Percentiles rank a stretch among this genome's conserved stretches.
phyloP scores from a whole-genome alignment of 1,140 invertebrate genomes.

The Panagrolaimus sp. region DNA sequence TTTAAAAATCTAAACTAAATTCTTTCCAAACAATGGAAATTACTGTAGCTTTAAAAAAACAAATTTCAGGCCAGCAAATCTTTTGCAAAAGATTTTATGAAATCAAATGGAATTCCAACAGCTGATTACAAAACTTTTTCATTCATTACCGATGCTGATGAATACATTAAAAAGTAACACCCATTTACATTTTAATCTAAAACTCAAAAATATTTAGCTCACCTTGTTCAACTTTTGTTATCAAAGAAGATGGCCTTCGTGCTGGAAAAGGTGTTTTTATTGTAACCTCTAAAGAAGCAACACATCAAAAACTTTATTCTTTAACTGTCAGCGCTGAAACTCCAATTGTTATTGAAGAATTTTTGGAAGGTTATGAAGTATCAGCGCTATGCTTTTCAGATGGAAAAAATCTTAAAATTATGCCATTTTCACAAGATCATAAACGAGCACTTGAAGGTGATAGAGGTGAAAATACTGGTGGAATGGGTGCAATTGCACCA shows the following conservation, averaged over 20 bases:
- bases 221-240: constrained; percentile 66
- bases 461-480: constrained; percentile 88
- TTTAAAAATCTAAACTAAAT: too few relatives aligned
- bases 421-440: constrained; percentile 90
- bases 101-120: constrained; percentile 77
- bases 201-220: constrained; percentile 54
- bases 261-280: constrained; percentile 82
- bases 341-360: constrained; percentile 79
- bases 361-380: constrained; percentile 83
- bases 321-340: constrained; percentile 77
- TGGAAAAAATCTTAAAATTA: constrained; percentile 71
- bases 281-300: constrained; percentile 17
- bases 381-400: constrained; percentile 86
- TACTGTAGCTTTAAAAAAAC: too few relatives aligned
- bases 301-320: constrained; percentile 53
- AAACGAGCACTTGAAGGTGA: constrained; percentile 81
- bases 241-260: constrained; percentile 88
- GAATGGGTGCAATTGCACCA: constrained; percentile 94
- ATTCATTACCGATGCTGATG: constrained; percentile 69
- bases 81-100: constrained; percentile 89
- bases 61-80: constrained; percentile 65
- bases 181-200: constrained; percentile 15
- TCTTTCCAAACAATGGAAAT: too few relatives aligned
- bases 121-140: constrained; percentile 77
- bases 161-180: constrained; percentile 71